phyloP scores from a whole-genome alignment of 1,140 invertebrate species.

The Thaumatotibia leucotreta region DNA sequence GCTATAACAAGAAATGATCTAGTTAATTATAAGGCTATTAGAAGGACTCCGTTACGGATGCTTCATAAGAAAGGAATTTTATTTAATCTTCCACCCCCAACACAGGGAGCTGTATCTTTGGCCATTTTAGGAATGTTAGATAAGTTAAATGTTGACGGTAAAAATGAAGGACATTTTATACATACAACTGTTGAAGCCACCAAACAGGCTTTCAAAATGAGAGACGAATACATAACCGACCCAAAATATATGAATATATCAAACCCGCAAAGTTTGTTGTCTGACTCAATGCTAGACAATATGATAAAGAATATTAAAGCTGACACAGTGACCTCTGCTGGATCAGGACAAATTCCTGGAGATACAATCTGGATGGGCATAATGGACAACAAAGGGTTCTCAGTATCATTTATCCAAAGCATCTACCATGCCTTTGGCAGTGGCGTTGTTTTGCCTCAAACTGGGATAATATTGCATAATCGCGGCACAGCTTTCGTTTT shows the following conservation, averaged over 20 bases:
- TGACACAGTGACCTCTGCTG: conserved; percentile 27
- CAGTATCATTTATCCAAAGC: conserved; percentile 67
- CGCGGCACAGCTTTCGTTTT: conserved; percentile 53
- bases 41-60: conserved; percentile 47
- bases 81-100: conserved; percentile 58
- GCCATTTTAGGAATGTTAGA: conserved; percentile 58
- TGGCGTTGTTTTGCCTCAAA: conserved; percentile 50
- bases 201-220: conserved; percentile 55
- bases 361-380: conserved; percentile 67
- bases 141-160: conserved; percentile 49
- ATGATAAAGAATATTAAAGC: conserved; percentile 49
- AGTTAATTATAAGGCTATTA: conserved; percentile 46
- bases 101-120: conserved; percentile 59
- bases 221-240: conserved; percentile 60
- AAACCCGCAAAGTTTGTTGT: conserved; percentile 42
- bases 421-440: conserved; percentile 56
- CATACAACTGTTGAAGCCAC: conserved; percentile 62
- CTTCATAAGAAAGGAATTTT: conserved; percentile 45
- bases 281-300: conserved; percentile 35
- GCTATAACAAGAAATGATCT: conserved; percentile 60
- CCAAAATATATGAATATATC: conserved; percentile 49
- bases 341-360: conserved; percentile 42
- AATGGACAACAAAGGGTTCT: conserved; percentile 64
- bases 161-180: conserved; percentile 61
- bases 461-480: conserved; percentile 65